Evolutionary conservation across 2,888 invertebrate species (phyloP).

Genomic region (Geophilus truncorum): DNA sequence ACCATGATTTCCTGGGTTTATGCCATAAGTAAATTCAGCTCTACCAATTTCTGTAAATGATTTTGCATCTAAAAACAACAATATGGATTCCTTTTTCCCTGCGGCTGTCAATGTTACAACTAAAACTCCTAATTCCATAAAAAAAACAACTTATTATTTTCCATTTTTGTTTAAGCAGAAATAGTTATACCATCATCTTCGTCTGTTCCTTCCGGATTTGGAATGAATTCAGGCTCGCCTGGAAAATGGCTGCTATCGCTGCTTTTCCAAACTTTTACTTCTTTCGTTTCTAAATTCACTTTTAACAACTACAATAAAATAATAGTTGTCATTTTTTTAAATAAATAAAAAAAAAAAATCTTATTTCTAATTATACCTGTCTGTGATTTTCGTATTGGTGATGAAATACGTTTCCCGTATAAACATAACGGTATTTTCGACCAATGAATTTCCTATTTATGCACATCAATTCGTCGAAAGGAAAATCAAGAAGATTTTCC

Average conservation of each 20-base stretch:
- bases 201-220: neutral
- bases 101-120: too few species aligned
- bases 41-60: conserved; percentile 34
- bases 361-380: too few species aligned
- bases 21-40: conserved; percentile 13
- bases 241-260: neutral
- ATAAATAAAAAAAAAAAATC: too few species aligned
- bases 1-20: conserved; percentile 23
- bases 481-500: conserved; percentile 37
- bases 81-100: neutral
- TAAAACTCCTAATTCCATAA: too few species aligned
- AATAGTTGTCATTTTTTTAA: too few species aligned
- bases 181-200: conserved; percentile 3
- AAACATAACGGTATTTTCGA: conserved; percentile 51
- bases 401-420: conserved; percentile 52
- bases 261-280: neutral
- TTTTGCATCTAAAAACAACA: conserved; percentile 35
- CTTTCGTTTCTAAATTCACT: neutral
- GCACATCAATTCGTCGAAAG: conserved; percentile 51
- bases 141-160: too few species aligned
- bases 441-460: conserved; percentile 51
- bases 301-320: neutral
- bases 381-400: too few species aligned
- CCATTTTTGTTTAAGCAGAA: too few species aligned
- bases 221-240: neutral